These are phyloP conservation scores for Trypoxylus dichotomus DNA, from an alignment of 1,140 invertebrate genomes.

Conservation along the genomic window DNA sequence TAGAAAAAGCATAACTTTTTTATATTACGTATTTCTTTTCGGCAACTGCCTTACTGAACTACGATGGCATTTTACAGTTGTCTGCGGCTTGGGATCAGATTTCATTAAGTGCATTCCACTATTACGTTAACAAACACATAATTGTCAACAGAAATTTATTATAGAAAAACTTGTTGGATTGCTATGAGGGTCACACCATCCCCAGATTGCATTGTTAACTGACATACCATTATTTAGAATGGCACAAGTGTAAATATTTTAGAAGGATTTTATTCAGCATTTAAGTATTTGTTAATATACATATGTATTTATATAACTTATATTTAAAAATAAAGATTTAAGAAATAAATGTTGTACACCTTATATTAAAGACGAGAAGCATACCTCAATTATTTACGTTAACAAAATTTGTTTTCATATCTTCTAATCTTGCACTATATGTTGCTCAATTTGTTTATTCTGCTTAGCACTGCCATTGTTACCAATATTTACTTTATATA, in stretches of 20 bases:
- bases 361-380: too few species aligned
- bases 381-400: too few species aligned
- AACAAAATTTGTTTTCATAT: too few species aligned
- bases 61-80: background rate
- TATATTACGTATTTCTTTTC: background rate
- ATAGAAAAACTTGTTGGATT: background rate
- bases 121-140: conserved; percentile 10
- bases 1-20: background rate
- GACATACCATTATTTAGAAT: background rate
- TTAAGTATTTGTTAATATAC: too few species aligned
- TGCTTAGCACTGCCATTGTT: too few species aligned
- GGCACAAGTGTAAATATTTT: background rate
- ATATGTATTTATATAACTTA: too few species aligned
- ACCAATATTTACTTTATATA: too few species aligned
- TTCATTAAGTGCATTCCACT: conserved; percentile 26
- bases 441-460: too few species aligned
- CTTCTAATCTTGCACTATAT: too few species aligned
- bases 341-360: too few species aligned
- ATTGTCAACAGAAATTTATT: background rate
- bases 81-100: background rate
- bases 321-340: too few species aligned
- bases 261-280: too few species aligned
- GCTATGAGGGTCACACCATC: background rate
- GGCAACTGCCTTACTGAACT: background rate
- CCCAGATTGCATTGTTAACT: background rate